Evolutionary conservation across 1,140 invertebrate species (phyloP).

Genomic region (Uloborus diversus): DNA sequence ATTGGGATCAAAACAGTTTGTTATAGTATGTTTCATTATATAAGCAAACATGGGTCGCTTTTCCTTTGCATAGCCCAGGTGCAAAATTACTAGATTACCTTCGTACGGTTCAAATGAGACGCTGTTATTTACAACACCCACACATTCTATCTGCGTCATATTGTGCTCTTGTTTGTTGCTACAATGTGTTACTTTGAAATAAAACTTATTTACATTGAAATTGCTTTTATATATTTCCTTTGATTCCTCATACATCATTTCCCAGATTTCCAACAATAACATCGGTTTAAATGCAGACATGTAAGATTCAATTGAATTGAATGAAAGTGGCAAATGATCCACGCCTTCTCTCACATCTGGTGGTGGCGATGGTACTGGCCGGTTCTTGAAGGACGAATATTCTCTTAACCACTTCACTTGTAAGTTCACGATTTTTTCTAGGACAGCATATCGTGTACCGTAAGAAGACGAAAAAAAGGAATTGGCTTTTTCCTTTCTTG

Average conservation of each 20-base stretch:
- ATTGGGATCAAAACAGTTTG: not conserved
- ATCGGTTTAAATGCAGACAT: not conserved
- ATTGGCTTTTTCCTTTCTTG: too few relatives aligned
- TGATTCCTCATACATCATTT: not conserved
- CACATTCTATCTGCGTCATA: conserved; percentile 58
- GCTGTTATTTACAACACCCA: conserved; percentile 61
- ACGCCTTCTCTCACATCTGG: not conserved
- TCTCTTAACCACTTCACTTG: conserved; percentile 29
- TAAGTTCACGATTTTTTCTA: conserved; percentile 15
- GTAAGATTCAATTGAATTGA: conserved; percentile 10
- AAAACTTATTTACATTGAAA: conserved; percentile 19
- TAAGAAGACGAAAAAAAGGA: too few relatives aligned
- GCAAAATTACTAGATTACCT: conserved; percentile 21
- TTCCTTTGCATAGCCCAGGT: not conserved
- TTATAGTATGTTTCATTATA: not conserved
- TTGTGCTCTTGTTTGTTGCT: not conserved
- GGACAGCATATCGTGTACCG: too few relatives aligned
- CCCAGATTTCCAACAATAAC: conserved; percentile 40
- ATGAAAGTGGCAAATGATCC: conserved; percentile 1
- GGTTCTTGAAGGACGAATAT: not conserved
- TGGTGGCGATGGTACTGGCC: too few relatives aligned
- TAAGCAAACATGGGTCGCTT: not conserved
- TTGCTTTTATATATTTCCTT: not conserved
- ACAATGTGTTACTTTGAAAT: conserved; percentile 1
- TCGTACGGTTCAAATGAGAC: not conserved